A percentile compares a stretch with the other conserved stretches of the same genome.
Conservation (phyloP, 2,113 vertebrate genomes). For the Actenoides hombroni region DNA sequence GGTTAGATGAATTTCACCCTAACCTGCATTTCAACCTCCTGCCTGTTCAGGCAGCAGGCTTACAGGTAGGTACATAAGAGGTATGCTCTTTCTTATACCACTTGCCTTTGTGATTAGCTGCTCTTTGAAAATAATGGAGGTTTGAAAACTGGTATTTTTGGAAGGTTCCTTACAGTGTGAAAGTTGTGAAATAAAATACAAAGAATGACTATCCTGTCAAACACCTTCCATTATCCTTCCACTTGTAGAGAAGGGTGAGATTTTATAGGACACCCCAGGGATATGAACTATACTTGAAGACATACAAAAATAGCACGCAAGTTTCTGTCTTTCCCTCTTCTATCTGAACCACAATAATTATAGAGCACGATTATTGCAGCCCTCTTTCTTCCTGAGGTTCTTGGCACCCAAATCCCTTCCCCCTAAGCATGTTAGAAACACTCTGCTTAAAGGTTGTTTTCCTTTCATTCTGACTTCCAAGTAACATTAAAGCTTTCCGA, state of each 20-base stretch:
- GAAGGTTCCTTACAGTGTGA: neutral
- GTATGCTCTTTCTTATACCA: neutral
- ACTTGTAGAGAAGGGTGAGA: neutral
- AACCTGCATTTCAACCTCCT: neutral
- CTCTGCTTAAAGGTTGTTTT: neutral
- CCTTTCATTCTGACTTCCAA: slow-evolving; percentile 12
- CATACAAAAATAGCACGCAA: neutral
- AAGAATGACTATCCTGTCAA: neutral
- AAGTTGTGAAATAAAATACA: neutral
- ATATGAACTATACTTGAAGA: neutral
- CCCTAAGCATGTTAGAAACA: neutral
- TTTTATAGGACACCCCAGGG: neutral
- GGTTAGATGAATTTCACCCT: neutral
- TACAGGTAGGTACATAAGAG: neutral
- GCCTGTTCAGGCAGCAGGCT: neutral
- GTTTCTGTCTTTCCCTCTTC: neutral
- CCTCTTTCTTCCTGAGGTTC: neutral
- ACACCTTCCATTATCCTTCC: neutral
- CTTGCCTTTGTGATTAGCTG: neutral
- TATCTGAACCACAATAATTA: neutral
- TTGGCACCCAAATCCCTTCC: neutral
- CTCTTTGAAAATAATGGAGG: neutral
- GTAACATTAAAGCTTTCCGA: neutral
- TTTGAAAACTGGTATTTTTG: neutral
- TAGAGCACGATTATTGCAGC: neutral